Evolutionary conservation across 2,113 vertebrate genomes (phyloP), one percentile per base, ranked within the genome.

Genomic region (Cryptotis parvus): DNA sequence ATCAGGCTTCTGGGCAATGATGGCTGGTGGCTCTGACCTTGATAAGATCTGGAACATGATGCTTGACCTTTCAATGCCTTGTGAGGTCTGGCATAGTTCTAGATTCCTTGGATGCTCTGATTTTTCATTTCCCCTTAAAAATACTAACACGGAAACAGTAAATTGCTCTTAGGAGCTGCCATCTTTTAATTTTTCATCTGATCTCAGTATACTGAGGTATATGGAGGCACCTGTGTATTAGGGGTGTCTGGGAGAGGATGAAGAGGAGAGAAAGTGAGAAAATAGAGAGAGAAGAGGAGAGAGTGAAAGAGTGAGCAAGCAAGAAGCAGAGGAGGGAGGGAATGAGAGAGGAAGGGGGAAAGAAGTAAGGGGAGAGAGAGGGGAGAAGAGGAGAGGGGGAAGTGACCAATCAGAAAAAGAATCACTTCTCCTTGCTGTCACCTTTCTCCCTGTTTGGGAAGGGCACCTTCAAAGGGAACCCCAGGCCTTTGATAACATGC

Each of bases 391-490:
- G 58, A 63, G 11, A 11, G 18, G 61, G n/a, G 15, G 24, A 27
- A 15, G 24, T 69, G 70, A 61, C 72, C 90, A 41, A 84, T 61
- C 37, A 85, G 75, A 31, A 63, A 80, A 61, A 73, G 24, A 69
- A 49, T 68, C 35, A 89, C 89, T 61, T 29, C 33, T 89, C 61
- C 43, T 33, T 31, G 22, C 33, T 74, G 4, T 87, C 87, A 87
- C 70, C 91, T 84, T 78, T 94, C 73, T 91, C 77, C 90, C 55
- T 72, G 39, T 76, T 92, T 88, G 76, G 72, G 87, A 92, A 91
- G 65, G 69, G 69, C 85, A 91, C 88, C 79, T 96, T 93, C 80
- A 72, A 91, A 96, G 80, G 61, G n/a, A 91, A 37, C 35, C 52
- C 73, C 63, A 83, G 77, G 65, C 92, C 90, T 93, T 89, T 84